Evolutionary conservation across 2,888 invertebrate species (phyloP).

Genomic region (Candidula unifasciata): DNA sequence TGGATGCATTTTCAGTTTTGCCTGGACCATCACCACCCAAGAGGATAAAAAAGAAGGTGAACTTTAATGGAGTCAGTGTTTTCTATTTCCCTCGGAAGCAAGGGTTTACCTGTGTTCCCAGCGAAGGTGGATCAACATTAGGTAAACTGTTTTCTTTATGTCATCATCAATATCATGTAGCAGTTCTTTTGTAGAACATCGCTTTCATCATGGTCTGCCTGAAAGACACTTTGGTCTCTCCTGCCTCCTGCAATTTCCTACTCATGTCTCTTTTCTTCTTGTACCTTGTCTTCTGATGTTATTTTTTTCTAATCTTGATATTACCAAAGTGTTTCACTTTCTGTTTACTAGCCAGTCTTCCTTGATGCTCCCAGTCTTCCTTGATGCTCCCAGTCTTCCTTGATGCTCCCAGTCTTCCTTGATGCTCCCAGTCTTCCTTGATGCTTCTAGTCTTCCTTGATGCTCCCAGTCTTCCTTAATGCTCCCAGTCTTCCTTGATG

Average conservation of each 20-base stretch:
- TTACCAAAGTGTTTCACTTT: not conserved
- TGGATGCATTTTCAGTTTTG: not conserved
- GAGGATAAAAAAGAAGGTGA: slow-evolving; percentile 85
- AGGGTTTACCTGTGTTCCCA: slow-evolving; percentile 80
- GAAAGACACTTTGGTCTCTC: not conserved
- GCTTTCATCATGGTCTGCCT: too few relatives aligned
- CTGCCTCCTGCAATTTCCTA: not conserved
- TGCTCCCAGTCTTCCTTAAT: too few relatives aligned
- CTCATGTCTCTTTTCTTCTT: not conserved
- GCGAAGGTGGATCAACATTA: slow-evolving; percentile 84
- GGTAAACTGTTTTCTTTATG: too few relatives aligned
- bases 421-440: too few relatives aligned
- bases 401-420: too few relatives aligned
- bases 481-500: too few relatives aligned
- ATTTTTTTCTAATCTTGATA: too few relatives aligned
- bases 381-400: too few relatives aligned
- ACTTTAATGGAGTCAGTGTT: slow-evolving; percentile 94
- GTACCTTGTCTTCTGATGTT: not conserved
- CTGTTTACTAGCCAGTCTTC: not conserved
- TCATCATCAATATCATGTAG: too few relatives aligned
- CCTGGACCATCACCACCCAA: slow-evolving; percentile 60
- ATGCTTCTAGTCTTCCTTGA: too few relatives aligned
- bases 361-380: too few relatives aligned
- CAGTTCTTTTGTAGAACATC: too few relatives aligned
- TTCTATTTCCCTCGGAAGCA: slow-evolving; percentile 91